phyloP scores from a whole-genome alignment of 2,113 vertebrate genomes.

The Hippopotamus amphibius region DNA sequence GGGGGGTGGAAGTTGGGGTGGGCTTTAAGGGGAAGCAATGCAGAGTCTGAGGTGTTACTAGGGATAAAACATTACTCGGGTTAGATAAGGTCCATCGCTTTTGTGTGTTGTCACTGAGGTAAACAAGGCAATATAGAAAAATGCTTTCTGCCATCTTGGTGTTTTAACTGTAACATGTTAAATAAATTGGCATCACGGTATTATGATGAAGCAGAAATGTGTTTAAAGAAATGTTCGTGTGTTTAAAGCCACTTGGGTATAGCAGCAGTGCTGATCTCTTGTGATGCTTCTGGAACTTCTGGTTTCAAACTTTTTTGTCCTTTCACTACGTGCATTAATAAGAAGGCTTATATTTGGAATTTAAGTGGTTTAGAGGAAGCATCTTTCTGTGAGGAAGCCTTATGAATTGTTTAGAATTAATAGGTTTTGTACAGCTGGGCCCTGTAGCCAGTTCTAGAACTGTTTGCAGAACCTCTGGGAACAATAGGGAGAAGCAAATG shows the following conservation, averaged over 20 bases:
- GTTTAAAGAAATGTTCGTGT: background rate
- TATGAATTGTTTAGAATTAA: slow-evolving; percentile 1
- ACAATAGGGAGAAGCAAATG: background rate
- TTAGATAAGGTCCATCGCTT: background rate
- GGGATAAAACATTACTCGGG: background rate
- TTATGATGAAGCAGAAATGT: background rate
- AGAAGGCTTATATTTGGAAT: slow-evolving; percentile 23
- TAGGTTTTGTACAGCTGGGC: slow-evolving; percentile 64
- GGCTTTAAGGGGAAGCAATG: background rate
- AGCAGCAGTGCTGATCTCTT: background rate
- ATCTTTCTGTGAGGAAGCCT: slow-evolving; percentile 22
- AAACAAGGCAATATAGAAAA: background rate
- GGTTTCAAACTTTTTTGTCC: background rate
- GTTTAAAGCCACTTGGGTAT: background rate
- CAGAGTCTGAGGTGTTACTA: background rate
- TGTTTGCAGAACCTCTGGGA: slow-evolving; percentile 52
- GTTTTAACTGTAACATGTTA: background rate
- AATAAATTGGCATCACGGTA: background rate
- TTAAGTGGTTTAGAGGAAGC: background rate
- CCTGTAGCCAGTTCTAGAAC: slow-evolving; percentile 17
- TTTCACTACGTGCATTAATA: background rate
- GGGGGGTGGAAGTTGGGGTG: too few relatives aligned
- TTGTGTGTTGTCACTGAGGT: background rate
- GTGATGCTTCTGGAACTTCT: background rate
- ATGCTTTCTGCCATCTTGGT: background rate